Base-by-base conservation (phyloP, 1,140 invertebrate genomes). In the Drosophila repleta region DNA sequence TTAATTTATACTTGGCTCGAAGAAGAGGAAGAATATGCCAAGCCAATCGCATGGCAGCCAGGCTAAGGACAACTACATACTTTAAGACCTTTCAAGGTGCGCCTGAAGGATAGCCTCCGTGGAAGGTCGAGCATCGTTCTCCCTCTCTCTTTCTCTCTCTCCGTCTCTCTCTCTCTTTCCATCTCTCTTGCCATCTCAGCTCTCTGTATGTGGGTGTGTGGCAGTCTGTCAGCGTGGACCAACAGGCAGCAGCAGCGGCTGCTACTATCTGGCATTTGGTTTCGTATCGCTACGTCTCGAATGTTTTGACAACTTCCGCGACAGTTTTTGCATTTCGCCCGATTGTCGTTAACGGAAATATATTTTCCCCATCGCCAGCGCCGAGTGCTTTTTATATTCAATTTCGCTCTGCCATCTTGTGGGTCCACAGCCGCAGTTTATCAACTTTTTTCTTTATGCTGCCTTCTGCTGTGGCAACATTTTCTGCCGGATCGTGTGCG, bases 241-340 rank as follows among this genome's bases (percentile, higher is more conserved):
- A 49, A 37, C 48, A 51, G 61, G 49, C 65, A 37, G 35, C 57
- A 49, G 49, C 65, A 37, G 35, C 57, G 20, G 62, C 29, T 49
- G 3, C 41, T 68, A 49, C 52, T 62, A 62, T 73, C 65, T 68
- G 64, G 32, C 65, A 62, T 73, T 61, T 68, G 20, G 69, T 39
- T 60, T 67, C 69, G 69, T 62, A 62, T 61, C 57, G 55, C 43
- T 48, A 53, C 69, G 69, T 56, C 61, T 55, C 52, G 57, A 62
- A 69, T 69, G 66, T 69, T 74, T 74, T 69, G 71, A 74, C 66
- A 74, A 74, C 71, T 74, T 74, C 71, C 71, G 65, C 65, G 71
- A 70, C 66, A 69, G 39, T 74, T 74, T 74, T 69, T 69, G 57
- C 71, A 58, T 69, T 62, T 57, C 17, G 65, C 71, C 57, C 51